phyloP scores from a whole-genome alignment of 1,140 invertebrate species.

The Oryzaephilus surinamensis region DNA sequence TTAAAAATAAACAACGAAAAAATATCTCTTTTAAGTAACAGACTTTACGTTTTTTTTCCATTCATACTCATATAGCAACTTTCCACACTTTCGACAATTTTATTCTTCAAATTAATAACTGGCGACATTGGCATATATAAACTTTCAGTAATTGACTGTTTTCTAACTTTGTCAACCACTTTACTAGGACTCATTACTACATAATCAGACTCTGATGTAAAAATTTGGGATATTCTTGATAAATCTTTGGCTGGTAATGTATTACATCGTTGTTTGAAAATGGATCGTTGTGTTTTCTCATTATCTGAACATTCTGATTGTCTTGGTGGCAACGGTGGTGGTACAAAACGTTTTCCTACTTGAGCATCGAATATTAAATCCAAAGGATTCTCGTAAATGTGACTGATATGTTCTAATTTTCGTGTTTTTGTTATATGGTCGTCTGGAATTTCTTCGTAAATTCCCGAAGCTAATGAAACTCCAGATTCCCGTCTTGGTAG shows the following conservation, averaged over 20 bases:
- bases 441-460: constrained; percentile 42
- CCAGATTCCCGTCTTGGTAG: constrained; percentile 37
- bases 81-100: too few relatives aligned
- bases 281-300: constrained; percentile 5
- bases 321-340: constrained; percentile 28
- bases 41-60: constrained; percentile 13
- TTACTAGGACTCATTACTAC: constrained; percentile 27
- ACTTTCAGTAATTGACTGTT: constrained; percentile 16
- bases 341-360: constrained; percentile 16
- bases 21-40: not conserved
- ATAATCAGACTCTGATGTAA: constrained; percentile 25
- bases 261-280: constrained; percentile 22
- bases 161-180: constrained; percentile 11
- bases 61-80: constrained; percentile 29
- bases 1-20: too few relatives aligned
- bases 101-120: constrained; percentile 18
- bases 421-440: constrained; percentile 9
- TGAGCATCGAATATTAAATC: constrained; percentile 21
- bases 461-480: constrained; percentile 41
- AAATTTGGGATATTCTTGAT: constrained; percentile 24
- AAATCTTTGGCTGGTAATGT: constrained; percentile 28
- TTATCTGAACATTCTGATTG: constrained; percentile 8
- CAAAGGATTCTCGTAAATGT: constrained; percentile 29
- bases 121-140: constrained; percentile 30
- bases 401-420: too few relatives aligned